Base-by-base conservation (phyloP, 2,113 vertebrate genomes). In the Aphyosemion australe region DNA sequence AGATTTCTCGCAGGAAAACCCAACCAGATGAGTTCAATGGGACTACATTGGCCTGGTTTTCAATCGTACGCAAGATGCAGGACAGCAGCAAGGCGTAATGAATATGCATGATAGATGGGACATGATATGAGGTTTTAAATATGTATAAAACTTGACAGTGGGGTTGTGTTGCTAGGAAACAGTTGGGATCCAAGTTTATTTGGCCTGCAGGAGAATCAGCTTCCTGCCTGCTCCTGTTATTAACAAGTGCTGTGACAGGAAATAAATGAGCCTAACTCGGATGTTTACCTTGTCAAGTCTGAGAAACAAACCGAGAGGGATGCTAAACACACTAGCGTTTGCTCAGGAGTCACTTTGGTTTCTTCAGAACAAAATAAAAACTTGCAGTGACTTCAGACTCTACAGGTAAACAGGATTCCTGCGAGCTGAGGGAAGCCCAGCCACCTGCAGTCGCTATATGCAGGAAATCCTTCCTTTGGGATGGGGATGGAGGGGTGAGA, bases 391-490 rank as follows among this genome's bases (percentile, higher is more conserved):
- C 16, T 32, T 48, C 55, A 6, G 34, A 15, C 2, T 9, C 49
- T 69, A 46, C 60, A 74, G 50, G 60, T 65, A 60, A 50, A 63
- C 61, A 39, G 16, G 15, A 67, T 50, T 67, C 16, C 0, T 37
- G 65, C 20, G 52, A 61, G 46, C 51, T 7, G 46, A 37, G 50
- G 66, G 63, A 69, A 73, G 47, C 52, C 70, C 15, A 42, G 15
- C 58, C 86, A 86, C 71, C 83, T 86, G 79, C 61, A 69, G 78
- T 77, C 77, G 68, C 64, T 26, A 54, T 46, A 61, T 53, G 69
- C 76, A 85, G 86, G 87, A 90, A 76, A 84, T 89, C 87, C 87
- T 84, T 76, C 79, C 72, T 82, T 75, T 68, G 41, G 31, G 32
- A 53, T 53, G 43, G 18, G 46, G 51, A 45, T 7, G 34, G 34